Base-by-base conservation (phyloP, 2,888 invertebrate species). In the Reticulitermes lucifugus region DNA sequence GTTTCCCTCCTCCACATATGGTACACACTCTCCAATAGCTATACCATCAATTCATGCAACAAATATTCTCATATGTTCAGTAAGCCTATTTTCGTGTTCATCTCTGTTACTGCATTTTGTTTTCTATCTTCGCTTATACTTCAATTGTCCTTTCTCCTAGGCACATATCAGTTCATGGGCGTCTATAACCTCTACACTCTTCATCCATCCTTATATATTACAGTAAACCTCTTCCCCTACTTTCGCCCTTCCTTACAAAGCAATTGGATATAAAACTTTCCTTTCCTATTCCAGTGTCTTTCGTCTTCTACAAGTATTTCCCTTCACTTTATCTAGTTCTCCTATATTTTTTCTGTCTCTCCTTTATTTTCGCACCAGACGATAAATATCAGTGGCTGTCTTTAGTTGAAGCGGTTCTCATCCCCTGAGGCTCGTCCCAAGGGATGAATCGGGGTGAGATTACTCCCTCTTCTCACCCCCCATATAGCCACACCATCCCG, bases 391-490 rank as follows among this genome's bases (percentile, higher is more conserved):
- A 70, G 81, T 41, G 35, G 65, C 81, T 81, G 81, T 81, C 81
- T 81, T 81, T 81, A 81, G 65, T 81, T 81, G 81, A 81, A 81
- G 81, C 81, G 81, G 70, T 81, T 81, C 81, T 70, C 81, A 81
- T 81, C 70, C 81, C 70, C 81, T 65, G 81, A 81, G 70, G 81
- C 65, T 65, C 43, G 81, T 84, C 84, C 73, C 84, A 14, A 46
- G 77, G 84, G 77, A 77, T 65, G 84, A 79, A 84, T 84, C 77
- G 84, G 84, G 84, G 84, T 84, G 84, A 60, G 84, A 84, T 84
- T 84, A 84, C 84, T 21, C 77, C 79, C 83, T 59, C 83, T 43
- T 35, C 75, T 60, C 60, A 18, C 60, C 81, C 81, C 43, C 35
- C 29, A 65, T 73, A 10, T 60, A 41, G 65, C 79, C 65, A 46